phyloP scores from a whole-genome alignment of 2,888 invertebrate genomes.

The Leptogaster cylindrica region DNA sequence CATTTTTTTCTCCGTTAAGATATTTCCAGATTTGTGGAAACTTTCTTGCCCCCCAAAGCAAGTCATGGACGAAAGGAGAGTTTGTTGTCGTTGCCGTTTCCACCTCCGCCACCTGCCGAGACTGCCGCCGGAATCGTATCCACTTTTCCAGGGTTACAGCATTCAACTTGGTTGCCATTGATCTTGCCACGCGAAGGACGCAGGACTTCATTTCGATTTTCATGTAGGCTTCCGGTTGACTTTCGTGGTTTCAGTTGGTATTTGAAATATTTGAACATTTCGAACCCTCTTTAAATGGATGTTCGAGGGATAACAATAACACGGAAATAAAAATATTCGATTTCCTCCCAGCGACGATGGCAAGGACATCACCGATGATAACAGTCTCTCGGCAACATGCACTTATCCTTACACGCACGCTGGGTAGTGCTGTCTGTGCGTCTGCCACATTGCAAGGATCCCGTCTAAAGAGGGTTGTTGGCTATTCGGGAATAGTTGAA shows the following conservation, averaged over 20 bases:
- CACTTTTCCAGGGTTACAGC: background rate
- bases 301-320: conserved; percentile 32
- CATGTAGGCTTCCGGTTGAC: background rate
- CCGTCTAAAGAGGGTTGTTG: background rate
- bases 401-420: conserved; percentile 7
- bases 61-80: too few species aligned
- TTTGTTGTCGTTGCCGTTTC: too few species aligned
- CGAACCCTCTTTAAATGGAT: conserved; percentile 5
- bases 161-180: conserved; percentile 16
- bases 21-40: too few species aligned
- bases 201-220: background rate
- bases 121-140: too few species aligned
- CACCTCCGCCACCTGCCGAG: too few species aligned
- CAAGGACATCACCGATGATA: background rate
- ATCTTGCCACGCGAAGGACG: background rate
- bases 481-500: background rate
- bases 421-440: background rate
- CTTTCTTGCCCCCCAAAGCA: too few species aligned
- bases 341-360: background rate
- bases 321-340: conserved; percentile 40
- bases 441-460: background rate
- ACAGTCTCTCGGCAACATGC: conserved; percentile 14
- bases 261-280: background rate
- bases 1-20: too few species aligned
- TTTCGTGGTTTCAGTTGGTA: background rate